These are phyloP conservation scores for Brachyopa scutellaris DNA, from an alignment of 2,888 invertebrate genomes.

Conservation along the genomic window DNA sequence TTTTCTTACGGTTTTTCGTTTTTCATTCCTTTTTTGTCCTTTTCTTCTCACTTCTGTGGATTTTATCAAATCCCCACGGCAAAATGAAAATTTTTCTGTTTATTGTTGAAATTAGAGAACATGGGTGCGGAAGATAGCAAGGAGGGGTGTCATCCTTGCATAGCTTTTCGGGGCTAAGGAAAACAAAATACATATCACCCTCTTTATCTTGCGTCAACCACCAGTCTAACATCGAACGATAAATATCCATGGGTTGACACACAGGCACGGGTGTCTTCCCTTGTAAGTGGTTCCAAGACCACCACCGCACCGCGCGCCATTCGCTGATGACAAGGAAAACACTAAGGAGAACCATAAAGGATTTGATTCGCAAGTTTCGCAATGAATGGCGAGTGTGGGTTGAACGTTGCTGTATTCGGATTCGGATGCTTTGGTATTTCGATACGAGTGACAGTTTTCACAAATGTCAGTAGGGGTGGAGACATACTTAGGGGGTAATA, in stretches of 20 bases:
- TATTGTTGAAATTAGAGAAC: slow-evolving; percentile 64
- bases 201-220: slow-evolving; percentile 57
- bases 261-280: slow-evolving; percentile 22
- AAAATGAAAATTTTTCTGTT: slow-evolving; percentile 60
- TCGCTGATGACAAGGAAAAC: slow-evolving; percentile 49
- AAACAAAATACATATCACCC: slow-evolving; percentile 37
- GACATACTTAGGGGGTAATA: slow-evolving; percentile 43
- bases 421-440: slow-evolving; percentile 46
- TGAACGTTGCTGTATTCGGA: slow-evolving; percentile 11
- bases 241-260: slow-evolving; percentile 52
- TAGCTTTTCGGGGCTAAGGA: neutral
- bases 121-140: neutral
- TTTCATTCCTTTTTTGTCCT: slow-evolving; percentile 10
- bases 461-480: slow-evolving; percentile 36
- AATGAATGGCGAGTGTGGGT: slow-evolving; percentile 7
- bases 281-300: slow-evolving; percentile 33
- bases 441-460: slow-evolving; percentile 64
- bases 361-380: slow-evolving; percentile 57
- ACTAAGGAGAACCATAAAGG: slow-evolving; percentile 58
- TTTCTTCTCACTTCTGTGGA: slow-evolving; percentile 45
- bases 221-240: slow-evolving; percentile 51
- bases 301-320: neutral
- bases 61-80: slow-evolving; percentile 62
- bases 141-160: neutral
- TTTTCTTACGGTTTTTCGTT: slow-evolving; percentile 10